phyloP scores from a whole-genome alignment of 2,888 invertebrate genomes.

The Augiades crinisus region DNA sequence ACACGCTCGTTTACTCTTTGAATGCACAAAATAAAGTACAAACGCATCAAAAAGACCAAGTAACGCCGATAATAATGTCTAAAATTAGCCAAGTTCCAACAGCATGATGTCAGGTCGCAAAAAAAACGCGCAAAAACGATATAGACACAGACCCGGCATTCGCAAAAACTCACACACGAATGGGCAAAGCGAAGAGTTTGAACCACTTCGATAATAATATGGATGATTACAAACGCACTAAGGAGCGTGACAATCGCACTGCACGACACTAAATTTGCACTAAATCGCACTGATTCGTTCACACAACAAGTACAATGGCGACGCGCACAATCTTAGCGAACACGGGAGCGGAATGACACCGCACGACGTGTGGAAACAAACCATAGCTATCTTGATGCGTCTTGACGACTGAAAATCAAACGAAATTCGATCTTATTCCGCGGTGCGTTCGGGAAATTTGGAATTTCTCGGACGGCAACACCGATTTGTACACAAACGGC shows the following conservation, averaged over 20 bases:
- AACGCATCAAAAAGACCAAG: background rate
- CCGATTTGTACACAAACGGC: slow-evolving; percentile 2
- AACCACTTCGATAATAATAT: background rate
- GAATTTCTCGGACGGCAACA: background rate
- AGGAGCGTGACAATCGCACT: background rate
- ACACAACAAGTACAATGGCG: slow-evolving; percentile 1
- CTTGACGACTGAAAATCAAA: background rate
- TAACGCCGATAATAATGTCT: slow-evolving; percentile 2
- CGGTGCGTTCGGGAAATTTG: slow-evolving; percentile 12
- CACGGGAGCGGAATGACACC: slow-evolving; percentile 17
- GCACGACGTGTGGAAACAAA: slow-evolving; percentile 15
- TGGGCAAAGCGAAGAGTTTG: background rate
- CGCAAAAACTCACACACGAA: slow-evolving; percentile 10
- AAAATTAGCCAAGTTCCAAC: slow-evolving; percentile 19
- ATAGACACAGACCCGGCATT: slow-evolving; percentile 15
- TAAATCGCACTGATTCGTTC: slow-evolving; percentile 1
- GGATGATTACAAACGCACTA: background rate
- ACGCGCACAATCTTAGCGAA: slow-evolving; percentile 20
- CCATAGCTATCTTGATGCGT: background rate
- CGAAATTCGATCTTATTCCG: slow-evolving; percentile 14
- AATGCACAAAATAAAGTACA: too few species aligned
- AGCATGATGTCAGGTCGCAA: slow-evolving; percentile 22
- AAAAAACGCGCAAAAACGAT: slow-evolving; percentile 14
- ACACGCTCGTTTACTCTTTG: too few species aligned
- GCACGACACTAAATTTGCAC: background rate